These are phyloP conservation scores for Sylvia borin DNA, from an alignment of 2,797 vertebrate species.

Conservation along the genomic window DNA sequence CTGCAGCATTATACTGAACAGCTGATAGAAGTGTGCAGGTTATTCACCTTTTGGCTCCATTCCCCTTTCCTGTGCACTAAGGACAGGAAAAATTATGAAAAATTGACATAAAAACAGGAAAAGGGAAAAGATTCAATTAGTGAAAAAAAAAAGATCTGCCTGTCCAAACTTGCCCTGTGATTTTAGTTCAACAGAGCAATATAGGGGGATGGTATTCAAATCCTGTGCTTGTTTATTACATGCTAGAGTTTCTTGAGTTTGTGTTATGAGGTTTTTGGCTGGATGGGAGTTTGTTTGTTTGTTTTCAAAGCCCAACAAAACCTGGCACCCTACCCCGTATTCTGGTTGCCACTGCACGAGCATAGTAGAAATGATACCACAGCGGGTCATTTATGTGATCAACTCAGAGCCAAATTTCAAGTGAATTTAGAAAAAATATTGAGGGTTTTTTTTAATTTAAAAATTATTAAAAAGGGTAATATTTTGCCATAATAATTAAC, in stretches of 20 bases:
- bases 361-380: background rate
- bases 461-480: background rate
- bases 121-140: background rate
- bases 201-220: background rate
- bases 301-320: background rate
- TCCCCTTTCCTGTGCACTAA: background rate
- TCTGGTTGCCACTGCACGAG: background rate
- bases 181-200: background rate
- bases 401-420: background rate
- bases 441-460: rapidly evolving
- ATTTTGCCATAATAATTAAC: background rate
- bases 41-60: background rate
- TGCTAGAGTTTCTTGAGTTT: background rate
- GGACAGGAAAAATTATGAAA: background rate
- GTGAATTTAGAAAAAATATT: background rate
- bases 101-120: background rate
- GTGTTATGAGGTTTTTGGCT: background rate
- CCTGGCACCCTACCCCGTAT: background rate
- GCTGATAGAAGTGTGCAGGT: background rate
- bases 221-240: background rate
- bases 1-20: background rate
- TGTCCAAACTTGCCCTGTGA: background rate
- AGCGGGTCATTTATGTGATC: background rate
- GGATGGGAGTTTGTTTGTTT: background rate
- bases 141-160: background rate